A percentile compares a stretch with the other conserved stretches of the same genome.
phyloP scores from a whole-genome alignment of 2,888 invertebrate genomes.

The Drosophila mayaguana region DNA sequence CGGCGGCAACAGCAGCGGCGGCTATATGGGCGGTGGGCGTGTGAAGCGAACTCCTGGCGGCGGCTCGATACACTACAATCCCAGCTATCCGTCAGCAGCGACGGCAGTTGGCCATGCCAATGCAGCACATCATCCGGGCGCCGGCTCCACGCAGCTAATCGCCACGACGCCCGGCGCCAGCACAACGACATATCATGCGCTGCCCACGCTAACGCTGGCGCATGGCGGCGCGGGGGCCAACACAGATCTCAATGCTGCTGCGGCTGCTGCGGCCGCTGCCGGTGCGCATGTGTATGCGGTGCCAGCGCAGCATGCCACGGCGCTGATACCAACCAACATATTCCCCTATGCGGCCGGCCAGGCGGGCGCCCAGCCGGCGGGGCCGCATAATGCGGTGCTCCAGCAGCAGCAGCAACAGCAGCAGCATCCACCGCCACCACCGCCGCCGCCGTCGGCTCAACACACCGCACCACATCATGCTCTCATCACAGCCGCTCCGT shows the following conservation, averaged over 20 bases:
- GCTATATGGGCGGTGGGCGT: constrained; percentile 72
- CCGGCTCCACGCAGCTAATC: constrained; percentile 51
- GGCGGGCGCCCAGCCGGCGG: constrained; percentile 71
- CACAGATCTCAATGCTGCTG: constrained; percentile 75
- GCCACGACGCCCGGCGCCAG: constrained; percentile 64
- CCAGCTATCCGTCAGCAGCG: constrained; percentile 59
- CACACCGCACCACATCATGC: constrained; percentile 81
- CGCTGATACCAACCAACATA: constrained; percentile 84
- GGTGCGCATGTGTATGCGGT: constrained; percentile 83
- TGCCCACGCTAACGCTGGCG: constrained; percentile 80
- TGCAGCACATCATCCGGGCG: constrained; percentile 16
- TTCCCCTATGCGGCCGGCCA: constrained; percentile 83
- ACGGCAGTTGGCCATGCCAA: constrained; percentile 39
- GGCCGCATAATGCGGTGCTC: constrained; percentile 46
- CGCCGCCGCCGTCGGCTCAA: constrained; percentile 45
- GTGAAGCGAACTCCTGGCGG: constrained; percentile 82
- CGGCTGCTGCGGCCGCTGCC: constrained; percentile 68
- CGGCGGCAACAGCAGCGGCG: constrained; percentile 35
- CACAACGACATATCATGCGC: constrained; percentile 83
- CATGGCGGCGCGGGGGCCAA: constrained; percentile 71
- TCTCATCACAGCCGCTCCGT: constrained; percentile 82
- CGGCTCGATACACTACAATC: constrained; percentile 71
- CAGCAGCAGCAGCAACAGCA: constrained; percentile 69
- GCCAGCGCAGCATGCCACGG: constrained; percentile 82
- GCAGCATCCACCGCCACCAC: constrained; percentile 48